Evolutionary conservation across 2,888 invertebrate species (phyloP), one percentile per base, ranked within the genome.

Genomic region (Thalpophila matura): DNA sequence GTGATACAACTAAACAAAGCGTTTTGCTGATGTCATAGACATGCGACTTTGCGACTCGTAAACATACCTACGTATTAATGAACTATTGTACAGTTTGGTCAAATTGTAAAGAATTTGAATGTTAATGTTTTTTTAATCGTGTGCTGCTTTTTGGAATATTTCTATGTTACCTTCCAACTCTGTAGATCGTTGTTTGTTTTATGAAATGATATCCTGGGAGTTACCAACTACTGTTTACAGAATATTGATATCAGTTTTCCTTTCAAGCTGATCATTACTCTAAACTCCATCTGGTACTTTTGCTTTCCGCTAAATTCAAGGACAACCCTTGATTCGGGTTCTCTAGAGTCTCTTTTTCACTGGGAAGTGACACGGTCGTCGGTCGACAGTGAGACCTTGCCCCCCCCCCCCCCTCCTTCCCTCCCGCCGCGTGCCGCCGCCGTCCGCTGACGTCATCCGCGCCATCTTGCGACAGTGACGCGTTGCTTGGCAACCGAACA

Each of bases 401-500:
- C 88, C 81, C 87, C 85, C 73, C 70, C 80, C 74, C 79, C 12
- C 5, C 73, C 66, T 42, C 69, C 77, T 70, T 64, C 43, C 69
- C 77, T 70, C 64, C 80, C 72, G 82, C 74, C 70, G 80, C 73
- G 29, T 64, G 51, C 81, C 77, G 74, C 81, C 77, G 74, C 82
- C 80, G 87, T 85, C 86, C 80, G 87, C 82, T 94, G 93, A 94
- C 95, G 95, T 94, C 92, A 94, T 79, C 86, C 81, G 84, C 93
- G 94, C 94, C 95, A 95, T 95, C 94, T 95, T 95, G 93, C 89
- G 87, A 86, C 87, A 85, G 81, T 88, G 86, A 88, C 87, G 87
- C 89, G 94, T 95, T 93, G 93, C 94, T 84, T 85, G 82, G 95
- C 94, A 93, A 94, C 93, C 82, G 75, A 83, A 85, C 82, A 87